A percentile compares a stretch with the other conserved stretches of the same genome.
Evolutionary conservation across 2,797 vertebrate species (phyloP).

Genomic region (Petrocephalus sullivani): DNA sequence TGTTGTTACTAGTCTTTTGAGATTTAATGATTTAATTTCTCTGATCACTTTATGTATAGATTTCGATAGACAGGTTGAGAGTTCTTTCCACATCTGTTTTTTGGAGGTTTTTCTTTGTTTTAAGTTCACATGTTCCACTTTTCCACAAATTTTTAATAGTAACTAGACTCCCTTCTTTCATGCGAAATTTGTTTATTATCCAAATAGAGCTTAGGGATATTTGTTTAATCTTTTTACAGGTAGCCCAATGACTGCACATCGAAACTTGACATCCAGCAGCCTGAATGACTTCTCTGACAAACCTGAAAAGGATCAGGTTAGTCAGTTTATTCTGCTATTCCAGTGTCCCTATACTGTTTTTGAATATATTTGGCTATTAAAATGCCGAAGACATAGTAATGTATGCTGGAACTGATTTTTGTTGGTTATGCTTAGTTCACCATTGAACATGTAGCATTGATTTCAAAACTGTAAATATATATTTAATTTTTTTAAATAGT

Average conservation of each 20-base stretch:
- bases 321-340: constrained; percentile 21
- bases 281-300: constrained; percentile 95
- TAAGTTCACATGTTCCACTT: background rate
- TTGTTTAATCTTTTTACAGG: constrained; percentile 58
- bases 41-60: background rate
- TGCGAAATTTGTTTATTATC: background rate
- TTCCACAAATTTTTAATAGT: background rate
- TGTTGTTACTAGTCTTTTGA: background rate
- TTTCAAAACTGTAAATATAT: background rate
- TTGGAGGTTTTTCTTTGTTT: background rate
- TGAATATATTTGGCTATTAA: background rate
- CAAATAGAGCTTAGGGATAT: background rate
- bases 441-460: background rate
- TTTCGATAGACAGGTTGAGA: background rate
- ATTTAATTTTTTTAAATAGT: background rate
- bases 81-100: background rate
- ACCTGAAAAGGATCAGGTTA: constrained; percentile 96
- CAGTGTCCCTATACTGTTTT: background rate
- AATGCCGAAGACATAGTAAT: background rate
- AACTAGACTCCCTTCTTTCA: background rate
- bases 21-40: background rate
- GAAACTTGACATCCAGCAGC: constrained; percentile 92
- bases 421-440: background rate
- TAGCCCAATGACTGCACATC: constrained; percentile 80
- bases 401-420: background rate